Evolutionary conservation across 2,797 vertebrate genomes (phyloP).

Genomic region (Pangasius mekongensis): DNA sequence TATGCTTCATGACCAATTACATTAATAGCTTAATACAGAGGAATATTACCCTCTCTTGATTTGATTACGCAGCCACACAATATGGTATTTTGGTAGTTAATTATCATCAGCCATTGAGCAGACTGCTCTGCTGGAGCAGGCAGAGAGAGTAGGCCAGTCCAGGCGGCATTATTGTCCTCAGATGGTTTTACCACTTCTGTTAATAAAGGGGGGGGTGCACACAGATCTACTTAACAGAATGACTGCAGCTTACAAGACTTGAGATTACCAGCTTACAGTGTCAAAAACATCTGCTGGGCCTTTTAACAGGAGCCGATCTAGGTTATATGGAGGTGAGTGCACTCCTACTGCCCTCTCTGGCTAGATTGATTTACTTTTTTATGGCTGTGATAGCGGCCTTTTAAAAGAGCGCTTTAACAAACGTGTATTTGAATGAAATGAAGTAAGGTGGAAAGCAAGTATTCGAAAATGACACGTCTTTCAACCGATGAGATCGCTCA

Average conservation of each 20-base stretch:
- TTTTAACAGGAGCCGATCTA: slow-evolving; percentile 83
- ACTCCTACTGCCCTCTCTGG: slow-evolving; percentile 60
- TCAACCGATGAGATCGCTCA: slow-evolving; percentile 69
- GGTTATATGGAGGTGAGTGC: slow-evolving; percentile 89
- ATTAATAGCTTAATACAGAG: slow-evolving; percentile 99
- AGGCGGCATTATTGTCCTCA: slow-evolving; percentile 91
- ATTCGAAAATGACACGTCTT: slow-evolving; percentile 72
- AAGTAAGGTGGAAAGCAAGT: slow-evolving; percentile 63
- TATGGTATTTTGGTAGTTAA: slow-evolving; percentile 99
- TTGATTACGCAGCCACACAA: slow-evolving; percentile 99
- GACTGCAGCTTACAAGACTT: slow-evolving; percentile 87
- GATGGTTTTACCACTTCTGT: slow-evolving; percentile 93
- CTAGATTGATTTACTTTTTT: slow-evolving; percentile 73
- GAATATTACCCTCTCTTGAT: slow-evolving; percentile 99
- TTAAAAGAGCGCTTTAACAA: slow-evolving; percentile 76
- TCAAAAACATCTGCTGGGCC: slow-evolving; percentile 92
- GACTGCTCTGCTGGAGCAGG: slow-evolving; percentile 86
- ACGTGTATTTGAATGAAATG: slow-evolving; percentile 76
- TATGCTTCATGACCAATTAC: slow-evolving; percentile 99
- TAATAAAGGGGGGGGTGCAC: slow-evolving; percentile 82
- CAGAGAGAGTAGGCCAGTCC: slow-evolving; percentile 79
- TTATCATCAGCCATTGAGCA: slow-evolving; percentile 97
- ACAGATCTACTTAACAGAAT: slow-evolving; percentile 91
- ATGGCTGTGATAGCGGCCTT: slow-evolving; percentile 73
- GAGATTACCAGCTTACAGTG: slow-evolving; percentile 93